Conservation (phyloP, 2,888 invertebrate species). For the Metopia argyrocephala region DNA sequence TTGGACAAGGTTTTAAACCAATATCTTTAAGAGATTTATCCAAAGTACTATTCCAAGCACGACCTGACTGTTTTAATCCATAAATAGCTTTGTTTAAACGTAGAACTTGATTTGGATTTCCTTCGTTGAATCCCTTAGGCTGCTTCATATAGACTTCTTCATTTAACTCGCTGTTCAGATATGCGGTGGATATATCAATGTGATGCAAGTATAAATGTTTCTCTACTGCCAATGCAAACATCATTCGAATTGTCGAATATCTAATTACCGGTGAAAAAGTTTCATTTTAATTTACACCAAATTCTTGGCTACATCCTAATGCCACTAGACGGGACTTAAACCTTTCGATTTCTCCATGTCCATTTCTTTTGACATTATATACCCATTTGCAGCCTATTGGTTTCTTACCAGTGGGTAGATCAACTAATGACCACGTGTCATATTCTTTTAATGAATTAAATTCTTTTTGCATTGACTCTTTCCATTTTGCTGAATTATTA, state of each 20-base stretch:
- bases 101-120: constrained; percentile 61
- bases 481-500: constrained; percentile 5
- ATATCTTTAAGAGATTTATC: constrained; percentile 38
- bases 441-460: neutral
- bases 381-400: constrained; percentile 58
- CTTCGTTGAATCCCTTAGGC: constrained; percentile 56
- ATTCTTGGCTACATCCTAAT: neutral
- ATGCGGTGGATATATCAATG: constrained; percentile 18
- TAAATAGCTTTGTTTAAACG: constrained; percentile 66
- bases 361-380: constrained; percentile 28
- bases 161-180: constrained; percentile 9
- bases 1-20: constrained; percentile 57
- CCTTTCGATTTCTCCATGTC: neutral
- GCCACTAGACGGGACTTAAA: constrained; percentile 30
- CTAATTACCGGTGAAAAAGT: constrained; percentile 67
- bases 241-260: constrained; percentile 42
- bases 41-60: constrained; percentile 15
- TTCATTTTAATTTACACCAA: constrained; percentile 5
- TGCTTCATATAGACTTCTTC: constrained; percentile 63
- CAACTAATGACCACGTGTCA: constrained; percentile 23
- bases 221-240: constrained; percentile 25
- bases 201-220: constrained; percentile 20
- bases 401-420: constrained; percentile 7
- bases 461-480: constrained; percentile 45
- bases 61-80: constrained; percentile 29